Percentiles rank a stretch among this genome's conserved stretches.
These are phyloP conservation scores for Stegophylla sp. DNA, from an alignment of 2,888 invertebrate genomes.

Conservation along the genomic window DNA sequence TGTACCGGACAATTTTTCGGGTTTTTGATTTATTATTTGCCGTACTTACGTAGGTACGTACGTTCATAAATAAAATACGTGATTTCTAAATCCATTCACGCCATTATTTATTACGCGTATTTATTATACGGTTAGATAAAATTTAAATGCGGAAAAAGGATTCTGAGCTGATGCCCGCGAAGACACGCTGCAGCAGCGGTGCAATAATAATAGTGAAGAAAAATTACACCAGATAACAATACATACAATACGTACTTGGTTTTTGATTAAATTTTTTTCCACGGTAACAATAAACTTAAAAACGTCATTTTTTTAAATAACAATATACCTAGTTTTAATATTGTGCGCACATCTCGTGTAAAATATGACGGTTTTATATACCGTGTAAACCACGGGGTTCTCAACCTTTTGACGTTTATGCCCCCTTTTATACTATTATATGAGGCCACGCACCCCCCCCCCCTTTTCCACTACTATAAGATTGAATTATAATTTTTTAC, in stretches of 20 bases:
- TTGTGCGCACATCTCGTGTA: neutral
- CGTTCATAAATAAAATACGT: neutral
- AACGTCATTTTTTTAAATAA: neutral
- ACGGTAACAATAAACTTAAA: neutral
- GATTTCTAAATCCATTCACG: neutral
- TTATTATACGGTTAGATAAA: neutral
- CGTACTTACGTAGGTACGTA: neutral
- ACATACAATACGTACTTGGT: neutral
- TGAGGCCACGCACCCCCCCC: too few relatives aligned
- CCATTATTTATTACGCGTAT: neutral
- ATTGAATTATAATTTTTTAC: too few relatives aligned
- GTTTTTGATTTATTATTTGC: neutral
- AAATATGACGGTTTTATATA: neutral
- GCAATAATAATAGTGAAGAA: neutral
- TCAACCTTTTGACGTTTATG: too few relatives aligned
- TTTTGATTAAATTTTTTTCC: neutral
- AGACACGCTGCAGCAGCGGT: too few relatives aligned
- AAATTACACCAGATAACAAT: neutral
- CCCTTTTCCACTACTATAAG: too few relatives aligned
- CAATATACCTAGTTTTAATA: neutral
- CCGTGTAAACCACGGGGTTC: neutral
- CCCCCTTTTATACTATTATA: too few relatives aligned
- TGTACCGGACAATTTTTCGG: neutral
- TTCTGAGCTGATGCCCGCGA: neutral
- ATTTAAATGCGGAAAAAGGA: neutral